Conservation (phyloP, 2,888 invertebrate species). For the Helleia helle region DNA sequence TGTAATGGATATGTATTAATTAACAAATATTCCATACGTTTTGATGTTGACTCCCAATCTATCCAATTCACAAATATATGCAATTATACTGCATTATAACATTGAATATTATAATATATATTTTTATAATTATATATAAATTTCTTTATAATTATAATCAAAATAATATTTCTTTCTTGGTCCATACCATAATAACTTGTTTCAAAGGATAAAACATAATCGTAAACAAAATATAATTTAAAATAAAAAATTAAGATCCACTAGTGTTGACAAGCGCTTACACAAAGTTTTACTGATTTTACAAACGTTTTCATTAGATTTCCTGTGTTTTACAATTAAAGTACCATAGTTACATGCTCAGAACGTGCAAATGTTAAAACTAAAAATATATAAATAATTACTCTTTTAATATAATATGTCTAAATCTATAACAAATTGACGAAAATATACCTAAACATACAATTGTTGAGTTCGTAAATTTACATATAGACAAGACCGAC, state of each 20-base stretch:
- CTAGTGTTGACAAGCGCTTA: too few species aligned
- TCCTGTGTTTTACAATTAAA: too few species aligned
- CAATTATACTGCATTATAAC: slow-evolving; percentile 1
- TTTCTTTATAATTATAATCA: slow-evolving; percentile 1
- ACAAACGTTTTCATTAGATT: too few species aligned
- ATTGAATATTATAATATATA: slow-evolving; percentile 3
- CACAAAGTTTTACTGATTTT: too few species aligned
- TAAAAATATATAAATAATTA: slow-evolving; percentile 29
- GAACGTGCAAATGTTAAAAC: slow-evolving; percentile 20
- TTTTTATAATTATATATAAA: slow-evolving; percentile 1
- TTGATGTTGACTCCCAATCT: not conserved
- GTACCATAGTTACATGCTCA: slow-evolving; percentile 20
- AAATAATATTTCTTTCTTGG: slow-evolving; percentile 6
- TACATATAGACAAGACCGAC: slow-evolving; percentile 53
- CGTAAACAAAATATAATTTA: not conserved
- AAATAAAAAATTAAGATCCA: too few species aligned
- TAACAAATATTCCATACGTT: not conserved
- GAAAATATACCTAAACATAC: slow-evolving; percentile 45
- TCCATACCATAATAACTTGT: not conserved
- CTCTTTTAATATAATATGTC: slow-evolving; percentile 29
- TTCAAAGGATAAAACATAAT: not conserved
- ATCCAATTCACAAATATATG: too few species aligned
- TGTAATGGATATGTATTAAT: slow-evolving; percentile 6
- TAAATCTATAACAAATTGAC: slow-evolving; percentile 63
- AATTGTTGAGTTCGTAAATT: slow-evolving; percentile 38